phyloP scores from a whole-genome alignment of 2,797 vertebrate genomes.

The Tauraco hartlaubi region DNA sequence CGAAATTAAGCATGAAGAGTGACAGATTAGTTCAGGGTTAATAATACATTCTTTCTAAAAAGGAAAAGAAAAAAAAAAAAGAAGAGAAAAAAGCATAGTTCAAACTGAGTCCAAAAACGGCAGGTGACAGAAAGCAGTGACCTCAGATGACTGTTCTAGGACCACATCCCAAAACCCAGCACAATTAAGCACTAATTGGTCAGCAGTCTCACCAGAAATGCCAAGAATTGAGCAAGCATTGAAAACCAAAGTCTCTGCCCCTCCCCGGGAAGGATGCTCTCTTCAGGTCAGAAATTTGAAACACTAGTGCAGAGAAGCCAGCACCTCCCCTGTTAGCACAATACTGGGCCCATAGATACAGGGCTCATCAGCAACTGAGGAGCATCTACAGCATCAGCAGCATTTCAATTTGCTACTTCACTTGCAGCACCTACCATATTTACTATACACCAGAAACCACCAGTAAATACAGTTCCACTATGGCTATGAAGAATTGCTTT shows the following conservation, averaged over 20 bases:
- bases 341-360: not conserved
- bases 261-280: not conserved
- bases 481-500: not conserved
- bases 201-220: slow-evolving; percentile 7
- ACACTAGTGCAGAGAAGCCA: not conserved
- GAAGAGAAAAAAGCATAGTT: not conserved
- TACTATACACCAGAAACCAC: not conserved
- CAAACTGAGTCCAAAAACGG: not conserved
- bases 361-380: not conserved
- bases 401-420: not conserved
- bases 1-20: not conserved
- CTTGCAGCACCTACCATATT: not conserved
- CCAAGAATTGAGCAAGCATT: not conserved
- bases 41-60: not conserved
- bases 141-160: slow-evolving; percentile 64
- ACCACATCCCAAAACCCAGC: slow-evolving; percentile 21
- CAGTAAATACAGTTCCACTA: not conserved
- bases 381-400: not conserved
- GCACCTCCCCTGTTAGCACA: not conserved
- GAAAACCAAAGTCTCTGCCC: not conserved
- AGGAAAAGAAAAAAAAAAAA: not conserved
- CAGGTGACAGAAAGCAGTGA: not conserved
- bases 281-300: not conserved
- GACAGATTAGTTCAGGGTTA: not conserved
- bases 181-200: slow-evolving; percentile 66